Conservation (phyloP, 2,113 vertebrate genomes). For the Rhinoptilus africanus region DNA sequence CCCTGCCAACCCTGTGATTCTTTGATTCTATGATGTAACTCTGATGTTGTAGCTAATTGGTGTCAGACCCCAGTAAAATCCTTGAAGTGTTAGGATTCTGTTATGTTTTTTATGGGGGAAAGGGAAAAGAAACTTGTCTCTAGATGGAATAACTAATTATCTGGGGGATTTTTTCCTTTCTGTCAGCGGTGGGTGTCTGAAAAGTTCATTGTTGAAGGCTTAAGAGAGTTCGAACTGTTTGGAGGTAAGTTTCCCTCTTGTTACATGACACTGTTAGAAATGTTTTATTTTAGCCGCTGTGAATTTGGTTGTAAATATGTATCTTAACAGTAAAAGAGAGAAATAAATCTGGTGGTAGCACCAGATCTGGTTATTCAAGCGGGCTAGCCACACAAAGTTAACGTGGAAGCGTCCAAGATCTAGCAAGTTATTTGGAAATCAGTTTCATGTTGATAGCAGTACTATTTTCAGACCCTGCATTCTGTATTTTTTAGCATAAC, state of each 20-base stretch:
- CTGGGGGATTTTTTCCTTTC: slow-evolving; percentile 36
- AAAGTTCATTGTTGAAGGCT: slow-evolving; percentile 97
- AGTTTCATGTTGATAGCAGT: neutral
- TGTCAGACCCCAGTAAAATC: neutral
- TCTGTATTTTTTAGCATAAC: neutral
- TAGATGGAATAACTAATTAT: slow-evolving; percentile 41
- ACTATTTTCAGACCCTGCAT: neutral
- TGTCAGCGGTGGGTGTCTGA: slow-evolving; percentile 97
- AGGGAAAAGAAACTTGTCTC: neutral
- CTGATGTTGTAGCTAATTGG: fast-evolving
- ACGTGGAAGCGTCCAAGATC: neutral
- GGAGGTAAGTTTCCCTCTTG: slow-evolving; percentile 83
- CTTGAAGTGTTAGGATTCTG: neutral
- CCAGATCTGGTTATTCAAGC: neutral
- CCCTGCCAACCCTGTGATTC: too few relatives aligned
- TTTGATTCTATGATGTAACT: too few relatives aligned
- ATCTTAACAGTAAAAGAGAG: neutral
- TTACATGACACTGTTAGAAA: neutral
- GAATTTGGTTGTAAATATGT: neutral
- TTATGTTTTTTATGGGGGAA: neutral
- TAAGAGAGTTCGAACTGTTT: slow-evolving; percentile 95
- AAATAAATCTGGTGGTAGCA: neutral
- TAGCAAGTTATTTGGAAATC: neutral
- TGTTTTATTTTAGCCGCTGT: neutral
- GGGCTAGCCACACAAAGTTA: neutral